phyloP scores from a whole-genome alignment of 2,113 vertebrate species.

The Cynocephalus volans region DNA sequence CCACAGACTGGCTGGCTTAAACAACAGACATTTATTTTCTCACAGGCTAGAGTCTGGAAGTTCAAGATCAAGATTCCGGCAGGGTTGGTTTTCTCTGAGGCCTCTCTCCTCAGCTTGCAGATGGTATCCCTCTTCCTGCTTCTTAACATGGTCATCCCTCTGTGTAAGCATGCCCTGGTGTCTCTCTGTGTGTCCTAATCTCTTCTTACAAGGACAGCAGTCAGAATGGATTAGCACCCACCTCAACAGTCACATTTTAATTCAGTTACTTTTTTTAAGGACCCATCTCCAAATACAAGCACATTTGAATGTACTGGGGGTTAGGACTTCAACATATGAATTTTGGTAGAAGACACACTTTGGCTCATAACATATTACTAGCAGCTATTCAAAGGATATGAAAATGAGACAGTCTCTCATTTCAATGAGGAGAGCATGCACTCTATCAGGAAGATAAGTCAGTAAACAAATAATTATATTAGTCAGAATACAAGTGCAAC shows the following conservation, averaged over 20 bases:
- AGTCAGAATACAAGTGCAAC: not conserved
- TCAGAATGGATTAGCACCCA: not conserved
- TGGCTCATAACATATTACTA: not conserved
- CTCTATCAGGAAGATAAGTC: not conserved
- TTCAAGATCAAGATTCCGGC: not conserved
- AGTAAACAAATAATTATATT: conserved; percentile 32
- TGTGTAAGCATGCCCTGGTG: not conserved
- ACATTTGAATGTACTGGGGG: not conserved
- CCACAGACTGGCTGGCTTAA: not conserved
- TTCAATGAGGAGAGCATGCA: not conserved
- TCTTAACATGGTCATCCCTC: not conserved
- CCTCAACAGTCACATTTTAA: not conserved
- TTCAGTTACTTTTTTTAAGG: not conserved
- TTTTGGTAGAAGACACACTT: not conserved
- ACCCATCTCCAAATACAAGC: not conserved
- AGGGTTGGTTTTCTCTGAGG: not conserved
- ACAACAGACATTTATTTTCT: not conserved
- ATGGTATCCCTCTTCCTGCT: not conserved
- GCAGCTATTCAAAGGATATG: not conserved
- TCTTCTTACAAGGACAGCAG: not conserved
- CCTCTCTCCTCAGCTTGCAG: not conserved
- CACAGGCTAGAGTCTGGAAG: not conserved
- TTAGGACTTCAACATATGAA: not conserved
- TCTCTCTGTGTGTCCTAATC: not conserved
- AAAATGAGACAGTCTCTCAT: not conserved